phyloP scores from a whole-genome alignment of 1,140 invertebrate genomes.

The Drosophila ohnishii region DNA sequence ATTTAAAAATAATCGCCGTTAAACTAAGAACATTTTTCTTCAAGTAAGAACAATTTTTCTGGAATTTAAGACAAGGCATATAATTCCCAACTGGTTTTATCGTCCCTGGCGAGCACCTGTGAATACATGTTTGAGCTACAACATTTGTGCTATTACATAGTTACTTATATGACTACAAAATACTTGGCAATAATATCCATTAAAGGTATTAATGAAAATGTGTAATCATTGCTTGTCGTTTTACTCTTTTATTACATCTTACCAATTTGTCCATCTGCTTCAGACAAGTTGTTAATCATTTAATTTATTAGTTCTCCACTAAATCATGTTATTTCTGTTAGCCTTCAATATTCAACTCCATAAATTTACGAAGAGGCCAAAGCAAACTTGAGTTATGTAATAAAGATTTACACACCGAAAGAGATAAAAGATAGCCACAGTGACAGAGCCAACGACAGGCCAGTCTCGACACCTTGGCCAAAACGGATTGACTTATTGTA shows the following conservation, averaged over 20 bases:
- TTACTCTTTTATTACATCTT: not conserved
- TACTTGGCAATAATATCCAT: not conserved
- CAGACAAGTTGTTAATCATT: not conserved
- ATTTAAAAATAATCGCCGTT: too few relatives aligned
- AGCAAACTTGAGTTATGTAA: conserved; percentile 47
- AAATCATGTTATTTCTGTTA: conserved; percentile 19
- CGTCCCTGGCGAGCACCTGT: too few relatives aligned
- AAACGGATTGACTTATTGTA: conserved; percentile 56
- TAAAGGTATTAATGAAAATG: not conserved
- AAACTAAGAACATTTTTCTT: too few relatives aligned
- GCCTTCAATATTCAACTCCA: not conserved
- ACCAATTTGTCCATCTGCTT: not conserved
- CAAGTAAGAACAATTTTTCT: too few relatives aligned
- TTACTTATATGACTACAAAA: too few relatives aligned
- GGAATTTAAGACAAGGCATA: too few relatives aligned
- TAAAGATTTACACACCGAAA: conserved; percentile 29
- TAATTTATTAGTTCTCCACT: conserved; percentile 8
- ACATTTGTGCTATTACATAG: too few relatives aligned
- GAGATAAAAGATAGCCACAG: conserved; percentile 50
- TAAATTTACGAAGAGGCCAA: conserved; percentile 15
- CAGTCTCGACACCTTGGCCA: conserved; percentile 49
- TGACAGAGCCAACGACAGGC: conserved; percentile 26
- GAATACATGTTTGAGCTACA: too few relatives aligned
- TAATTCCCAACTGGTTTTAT: too few relatives aligned
- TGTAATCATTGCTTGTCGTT: not conserved